Evolutionary conservation across 2,113 vertebrate species (phyloP).

Genomic region (Salvelinus fontinalis): DNA sequence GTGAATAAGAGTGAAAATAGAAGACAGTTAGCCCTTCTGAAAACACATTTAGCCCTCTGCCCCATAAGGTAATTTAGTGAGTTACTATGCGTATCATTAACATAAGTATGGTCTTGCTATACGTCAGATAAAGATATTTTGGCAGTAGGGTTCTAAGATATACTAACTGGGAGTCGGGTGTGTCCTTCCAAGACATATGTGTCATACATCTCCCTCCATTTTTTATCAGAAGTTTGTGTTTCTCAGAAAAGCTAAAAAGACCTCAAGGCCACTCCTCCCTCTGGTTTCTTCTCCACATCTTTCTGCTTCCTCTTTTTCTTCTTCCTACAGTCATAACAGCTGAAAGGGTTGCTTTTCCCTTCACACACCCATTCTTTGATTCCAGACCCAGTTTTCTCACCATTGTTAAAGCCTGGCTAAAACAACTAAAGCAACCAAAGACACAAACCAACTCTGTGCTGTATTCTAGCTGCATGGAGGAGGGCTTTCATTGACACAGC

Average conservation of each 20-base stretch:
- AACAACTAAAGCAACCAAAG: conserved; percentile 29
- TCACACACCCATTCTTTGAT: conserved; percentile 48
- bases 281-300: background rate
- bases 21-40: background rate
- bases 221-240: conserved; percentile 45
- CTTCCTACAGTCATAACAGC: conserved; percentile 4
- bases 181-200: conserved; percentile 61
- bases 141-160: too few relatives aligned
- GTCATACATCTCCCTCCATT: conserved; percentile 52
- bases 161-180: conserved; percentile 62
- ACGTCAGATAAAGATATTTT: too few relatives aligned
- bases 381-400: conserved; percentile 44
- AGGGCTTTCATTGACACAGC: conserved; percentile 45
- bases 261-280: conserved; percentile 17
- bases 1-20: background rate
- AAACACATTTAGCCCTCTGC: background rate
- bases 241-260: conserved; percentile 37
- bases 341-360: conserved; percentile 25
- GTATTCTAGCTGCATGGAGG: conserved; percentile 38
- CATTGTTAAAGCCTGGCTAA: conserved; percentile 29
- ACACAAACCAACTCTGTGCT: conserved; percentile 35
- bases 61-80: too few relatives aligned
- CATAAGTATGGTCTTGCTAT: too few relatives aligned
- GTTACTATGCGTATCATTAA: conserved; percentile 35
- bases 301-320: background rate